phyloP scores from a whole-genome alignment of 2,797 vertebrate genomes.

The Sebastes oblongus region DNA sequence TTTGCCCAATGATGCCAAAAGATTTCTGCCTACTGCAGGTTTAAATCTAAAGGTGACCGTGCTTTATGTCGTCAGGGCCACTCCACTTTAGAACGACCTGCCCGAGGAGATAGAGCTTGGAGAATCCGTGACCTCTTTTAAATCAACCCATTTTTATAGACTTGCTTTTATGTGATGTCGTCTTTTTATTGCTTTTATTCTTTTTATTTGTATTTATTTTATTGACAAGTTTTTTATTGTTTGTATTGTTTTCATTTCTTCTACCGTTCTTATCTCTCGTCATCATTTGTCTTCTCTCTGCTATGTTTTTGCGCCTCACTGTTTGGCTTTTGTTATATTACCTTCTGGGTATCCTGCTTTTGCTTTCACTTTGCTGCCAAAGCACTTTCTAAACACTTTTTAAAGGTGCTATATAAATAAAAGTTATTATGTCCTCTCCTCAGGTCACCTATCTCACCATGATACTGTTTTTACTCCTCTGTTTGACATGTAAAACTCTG shows the following conservation, averaged over 20 bases:
- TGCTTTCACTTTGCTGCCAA: background rate
- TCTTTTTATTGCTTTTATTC: background rate
- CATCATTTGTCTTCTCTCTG: background rate
- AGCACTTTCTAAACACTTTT: background rate
- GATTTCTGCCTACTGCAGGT: rapidly evolving
- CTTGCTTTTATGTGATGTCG: background rate
- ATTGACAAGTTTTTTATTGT: background rate
- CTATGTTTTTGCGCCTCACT: background rate
- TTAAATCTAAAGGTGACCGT: background rate
- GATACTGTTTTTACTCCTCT: background rate
- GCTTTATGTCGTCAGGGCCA: rapidly evolving
- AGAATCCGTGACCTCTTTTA: background rate
- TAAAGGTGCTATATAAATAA: background rate
- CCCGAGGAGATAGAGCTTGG: background rate
- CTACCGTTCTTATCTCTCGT: background rate
- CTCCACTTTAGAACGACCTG: background rate
- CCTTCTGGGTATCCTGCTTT: background rate
- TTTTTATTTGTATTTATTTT: background rate
- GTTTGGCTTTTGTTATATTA: background rate
- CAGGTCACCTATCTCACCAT: background rate
- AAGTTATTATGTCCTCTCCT: background rate
- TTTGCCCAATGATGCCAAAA: too few species aligned
- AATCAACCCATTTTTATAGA: background rate
- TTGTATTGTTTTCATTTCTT: background rate
- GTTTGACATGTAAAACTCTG: background rate